Evolutionary conservation across 2,888 invertebrate species (phyloP), one percentile per base, ranked within the genome.

Genomic region (Catocala nupta): DNA sequence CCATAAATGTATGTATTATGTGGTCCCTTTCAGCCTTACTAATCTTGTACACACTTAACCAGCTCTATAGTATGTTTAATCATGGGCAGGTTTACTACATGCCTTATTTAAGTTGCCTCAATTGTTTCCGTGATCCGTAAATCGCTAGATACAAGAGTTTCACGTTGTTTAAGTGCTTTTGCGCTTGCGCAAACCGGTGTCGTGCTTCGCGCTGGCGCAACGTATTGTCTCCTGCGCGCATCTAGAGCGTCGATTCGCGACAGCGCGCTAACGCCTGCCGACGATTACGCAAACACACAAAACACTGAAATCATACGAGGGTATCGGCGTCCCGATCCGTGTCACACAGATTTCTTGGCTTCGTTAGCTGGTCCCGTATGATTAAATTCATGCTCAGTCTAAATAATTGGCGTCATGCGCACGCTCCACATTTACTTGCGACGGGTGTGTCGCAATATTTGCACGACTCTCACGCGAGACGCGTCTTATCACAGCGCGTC

Each of bases 191-290:
- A 82, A 83, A 68, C 70, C 67, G 69, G 69, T 72, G 81, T 73
- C 71, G 64, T 75, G 78, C 47, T 61, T 70, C 57, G 71, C 68
- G 71, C 67, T 77, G 77, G 79, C 81, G 82, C 78, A 80, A 81
- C 77, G 80, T 82, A 86, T 89, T 89, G 89, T 89, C 86, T 87
- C 81, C 36, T 39, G 36, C 77, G 84, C 80, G 82, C 88, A 88
- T 89, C 85, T 88, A 85, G 87, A 87, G 81, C 86, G 83, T 81
- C 80, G 83, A 86, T 85, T 84, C 86, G 83, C 88, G 83, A 82
- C 77, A 80, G 76, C 67, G 53, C 63, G 63, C 80, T 77, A 78
- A 82, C 84, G 81, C 83, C 85, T 82, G 84, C 83, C 73, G 59
- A 65, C 58, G 52, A 66, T 88, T 87, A 80, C 82, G 84, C 81